These are phyloP conservation scores for Pandion haliaetus DNA, from an alignment of 2,113 vertebrate genomes.

Conservation along the genomic window DNA sequence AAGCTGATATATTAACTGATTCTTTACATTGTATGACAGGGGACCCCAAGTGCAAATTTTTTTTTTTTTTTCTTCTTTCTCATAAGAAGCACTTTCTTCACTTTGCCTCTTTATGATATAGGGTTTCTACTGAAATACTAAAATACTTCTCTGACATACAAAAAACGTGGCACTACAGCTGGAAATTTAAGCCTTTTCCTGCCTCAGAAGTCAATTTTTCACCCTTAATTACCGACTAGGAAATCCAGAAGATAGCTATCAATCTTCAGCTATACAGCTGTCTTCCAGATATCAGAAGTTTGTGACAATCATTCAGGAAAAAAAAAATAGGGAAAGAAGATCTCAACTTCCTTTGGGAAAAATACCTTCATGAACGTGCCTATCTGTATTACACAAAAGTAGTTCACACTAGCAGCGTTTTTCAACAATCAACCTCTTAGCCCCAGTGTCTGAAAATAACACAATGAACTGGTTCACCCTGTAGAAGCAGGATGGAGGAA, in stretches of 20 bases:
- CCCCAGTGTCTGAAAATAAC: neutral
- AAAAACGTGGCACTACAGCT: neutral
- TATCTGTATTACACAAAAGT: neutral
- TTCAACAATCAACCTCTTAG: neutral
- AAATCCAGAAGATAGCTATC: neutral
- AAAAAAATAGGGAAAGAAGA: neutral
- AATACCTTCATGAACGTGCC: neutral
- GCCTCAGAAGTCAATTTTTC: neutral
- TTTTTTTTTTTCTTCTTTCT: neutral
- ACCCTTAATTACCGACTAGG: neutral
- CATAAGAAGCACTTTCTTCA: neutral
- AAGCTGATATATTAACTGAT: neutral
- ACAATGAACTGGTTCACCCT: neutral
- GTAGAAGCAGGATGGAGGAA: neutral
- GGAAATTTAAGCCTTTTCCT: neutral
- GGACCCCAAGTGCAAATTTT: neutral
- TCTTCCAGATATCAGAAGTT: neutral
- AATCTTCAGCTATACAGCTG: neutral
- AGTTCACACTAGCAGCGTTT: neutral
- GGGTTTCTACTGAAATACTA: neutral
- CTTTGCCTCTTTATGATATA: neutral
- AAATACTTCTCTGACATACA: neutral
- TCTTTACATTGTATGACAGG: neutral
- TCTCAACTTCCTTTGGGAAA: neutral
- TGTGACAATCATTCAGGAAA: neutral